A percentile compares a stretch with the other conserved stretches of the same genome.
These are phyloP conservation scores for Patagioenas fasciata DNA, from an alignment of 2,113 vertebrate genomes.

Conservation along the genomic window DNA sequence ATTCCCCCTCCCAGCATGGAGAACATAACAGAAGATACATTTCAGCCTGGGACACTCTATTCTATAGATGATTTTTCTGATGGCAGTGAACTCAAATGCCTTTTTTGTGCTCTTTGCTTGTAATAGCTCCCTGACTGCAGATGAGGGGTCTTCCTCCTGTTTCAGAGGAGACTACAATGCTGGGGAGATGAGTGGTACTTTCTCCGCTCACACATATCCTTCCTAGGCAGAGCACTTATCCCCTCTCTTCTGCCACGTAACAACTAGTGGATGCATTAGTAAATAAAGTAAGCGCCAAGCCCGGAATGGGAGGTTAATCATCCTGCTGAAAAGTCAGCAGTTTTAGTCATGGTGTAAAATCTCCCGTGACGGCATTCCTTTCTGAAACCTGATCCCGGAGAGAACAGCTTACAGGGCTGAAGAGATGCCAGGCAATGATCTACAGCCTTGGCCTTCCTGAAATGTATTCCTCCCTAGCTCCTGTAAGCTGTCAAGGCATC, in stretches of 20 bases:
- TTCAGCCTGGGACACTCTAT: neutral
- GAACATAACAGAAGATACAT: neutral
- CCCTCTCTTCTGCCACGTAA: accelerated
- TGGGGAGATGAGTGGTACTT: neutral
- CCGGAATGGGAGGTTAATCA: neutral
- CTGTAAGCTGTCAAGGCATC: slow-evolving; percentile 27
- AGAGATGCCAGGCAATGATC: neutral
- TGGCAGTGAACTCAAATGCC: neutral
- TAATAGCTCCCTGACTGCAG: neutral
- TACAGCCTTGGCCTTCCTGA: neutral
- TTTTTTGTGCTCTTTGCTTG: neutral
- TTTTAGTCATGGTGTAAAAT: slow-evolving; percentile 41
- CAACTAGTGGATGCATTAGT: neutral
- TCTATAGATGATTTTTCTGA: neutral
- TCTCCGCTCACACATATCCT: neutral
- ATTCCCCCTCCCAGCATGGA: neutral
- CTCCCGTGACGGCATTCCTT: slow-evolving; percentile 2
- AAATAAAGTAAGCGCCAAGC: neutral
- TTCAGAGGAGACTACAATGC: neutral
- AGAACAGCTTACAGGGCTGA: slow-evolving; percentile 14
- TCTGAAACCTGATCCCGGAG: neutral
- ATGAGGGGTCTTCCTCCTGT: neutral
- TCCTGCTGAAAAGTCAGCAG: slow-evolving; percentile 1
- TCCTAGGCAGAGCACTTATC: neutral
- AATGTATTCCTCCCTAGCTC: slow-evolving; percentile 26